These are phyloP conservation scores for Catotricha subobsoleta DNA, from an alignment of 2,888 invertebrate genomes.

Conservation along the genomic window DNA sequence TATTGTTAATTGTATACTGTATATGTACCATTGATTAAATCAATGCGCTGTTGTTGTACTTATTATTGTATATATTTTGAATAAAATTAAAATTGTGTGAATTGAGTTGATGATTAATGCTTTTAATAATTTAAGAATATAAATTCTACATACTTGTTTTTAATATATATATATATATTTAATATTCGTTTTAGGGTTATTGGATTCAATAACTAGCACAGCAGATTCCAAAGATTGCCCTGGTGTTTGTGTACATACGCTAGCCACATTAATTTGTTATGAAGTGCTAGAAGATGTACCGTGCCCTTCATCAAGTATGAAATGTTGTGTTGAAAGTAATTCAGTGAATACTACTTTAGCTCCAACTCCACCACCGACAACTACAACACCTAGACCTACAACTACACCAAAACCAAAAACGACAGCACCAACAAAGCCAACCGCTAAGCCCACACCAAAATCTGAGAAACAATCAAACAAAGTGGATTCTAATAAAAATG, in stretches of 20 bases:
- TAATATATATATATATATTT: not conserved
- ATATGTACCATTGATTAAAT: no score
- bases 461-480: constrained; percentile 8
- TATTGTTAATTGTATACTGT: no score
- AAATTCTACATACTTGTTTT: no score
- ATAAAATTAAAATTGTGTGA: no score
- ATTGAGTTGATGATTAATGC: no score
- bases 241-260: constrained; percentile 69
- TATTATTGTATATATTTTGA: no score
- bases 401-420: constrained; percentile 22
- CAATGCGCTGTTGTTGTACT: no score
- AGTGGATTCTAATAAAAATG: constrained; percentile 9
- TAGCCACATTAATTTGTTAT: constrained; percentile 72
- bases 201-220: constrained; percentile 71
- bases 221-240: constrained; percentile 75
- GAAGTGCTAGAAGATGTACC: constrained; percentile 66
- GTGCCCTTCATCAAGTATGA: constrained; percentile 64
- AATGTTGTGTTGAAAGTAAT: constrained; percentile 65
- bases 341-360: constrained; percentile 20
- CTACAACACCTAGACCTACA: constrained; percentile 20
- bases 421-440: constrained; percentile 16
- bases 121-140: no score
- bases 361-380: constrained; percentile 13
- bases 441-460: constrained; percentile 17
- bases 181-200: constrained; percentile 42